These are phyloP conservation scores for Syngnathus typhle DNA, from an alignment of 2,113 vertebrate species.

Conservation along the genomic window DNA sequence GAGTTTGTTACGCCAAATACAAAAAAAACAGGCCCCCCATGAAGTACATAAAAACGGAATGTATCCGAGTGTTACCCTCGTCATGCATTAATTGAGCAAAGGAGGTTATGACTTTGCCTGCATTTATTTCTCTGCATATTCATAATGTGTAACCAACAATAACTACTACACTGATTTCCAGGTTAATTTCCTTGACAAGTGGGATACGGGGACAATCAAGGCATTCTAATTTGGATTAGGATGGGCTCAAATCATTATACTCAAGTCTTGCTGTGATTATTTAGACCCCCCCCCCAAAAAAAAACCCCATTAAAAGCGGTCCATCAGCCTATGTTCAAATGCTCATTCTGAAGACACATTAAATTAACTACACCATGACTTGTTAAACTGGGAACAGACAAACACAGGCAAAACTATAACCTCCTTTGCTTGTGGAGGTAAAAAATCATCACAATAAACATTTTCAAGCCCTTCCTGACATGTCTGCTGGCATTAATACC, in stretches of 20 bases:
- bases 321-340: background rate
- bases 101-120: background rate
- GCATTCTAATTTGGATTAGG: background rate
- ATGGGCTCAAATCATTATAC: background rate
- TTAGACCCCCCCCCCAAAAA: background rate
- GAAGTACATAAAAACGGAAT: background rate
- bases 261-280: background rate
- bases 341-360: background rate
- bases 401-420: background rate
- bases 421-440: background rate
- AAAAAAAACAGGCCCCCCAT: constrained; percentile 7
- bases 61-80: background rate
- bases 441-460: background rate
- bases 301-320: background rate
- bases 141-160: background rate
- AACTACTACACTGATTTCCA: background rate
- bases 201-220: background rate
- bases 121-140: background rate
- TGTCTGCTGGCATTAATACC: background rate
- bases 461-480: background rate
- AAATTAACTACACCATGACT: background rate
- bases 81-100: background rate
- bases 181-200: background rate
- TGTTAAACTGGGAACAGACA: background rate
- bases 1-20: background rate